A percentile compares a stretch with the other conserved stretches of the same genome.
phyloP scores from a whole-genome alignment of 2,113 vertebrate genomes.

The Sciurus niger region DNA sequence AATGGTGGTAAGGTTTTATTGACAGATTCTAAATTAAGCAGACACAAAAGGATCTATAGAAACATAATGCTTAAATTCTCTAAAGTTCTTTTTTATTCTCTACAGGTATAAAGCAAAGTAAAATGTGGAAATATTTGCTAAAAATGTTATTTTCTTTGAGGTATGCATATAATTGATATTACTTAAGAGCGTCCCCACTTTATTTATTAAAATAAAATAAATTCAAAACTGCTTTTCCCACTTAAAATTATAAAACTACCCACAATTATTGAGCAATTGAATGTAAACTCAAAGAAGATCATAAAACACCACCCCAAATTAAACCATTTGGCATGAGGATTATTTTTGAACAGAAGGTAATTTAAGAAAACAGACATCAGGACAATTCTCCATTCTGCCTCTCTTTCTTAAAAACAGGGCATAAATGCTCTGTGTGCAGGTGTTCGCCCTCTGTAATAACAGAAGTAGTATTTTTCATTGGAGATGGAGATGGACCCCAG shows the following conservation, averaged over 20 bases:
- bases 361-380: neutral
- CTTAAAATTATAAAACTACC: neutral
- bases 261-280: neutral
- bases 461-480: neutral
- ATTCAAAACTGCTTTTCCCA: neutral
- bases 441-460: neutral
- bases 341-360: neutral
- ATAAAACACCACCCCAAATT: fast-evolving
- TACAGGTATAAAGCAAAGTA: conserved; percentile 6
- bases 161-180: neutral
- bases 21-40: conserved; percentile 64
- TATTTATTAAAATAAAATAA: conserved; percentile 46
- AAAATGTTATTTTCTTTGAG: conserved; percentile 18
- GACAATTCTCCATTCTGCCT: neutral
- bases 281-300: neutral
- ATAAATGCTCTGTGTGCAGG: neutral
- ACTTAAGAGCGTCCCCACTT: neutral
- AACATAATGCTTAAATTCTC: conserved; percentile 45
- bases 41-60: conserved; percentile 5
- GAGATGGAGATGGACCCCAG: neutral
- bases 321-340: neutral
- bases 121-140: conserved; percentile 16
- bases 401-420: neutral
- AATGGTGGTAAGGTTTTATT: conserved; percentile 58
- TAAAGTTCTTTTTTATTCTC: conserved; percentile 55